Evolutionary conservation across 2,888 invertebrate species (phyloP).

Genomic region (Cryptocephalus moraei): DNA sequence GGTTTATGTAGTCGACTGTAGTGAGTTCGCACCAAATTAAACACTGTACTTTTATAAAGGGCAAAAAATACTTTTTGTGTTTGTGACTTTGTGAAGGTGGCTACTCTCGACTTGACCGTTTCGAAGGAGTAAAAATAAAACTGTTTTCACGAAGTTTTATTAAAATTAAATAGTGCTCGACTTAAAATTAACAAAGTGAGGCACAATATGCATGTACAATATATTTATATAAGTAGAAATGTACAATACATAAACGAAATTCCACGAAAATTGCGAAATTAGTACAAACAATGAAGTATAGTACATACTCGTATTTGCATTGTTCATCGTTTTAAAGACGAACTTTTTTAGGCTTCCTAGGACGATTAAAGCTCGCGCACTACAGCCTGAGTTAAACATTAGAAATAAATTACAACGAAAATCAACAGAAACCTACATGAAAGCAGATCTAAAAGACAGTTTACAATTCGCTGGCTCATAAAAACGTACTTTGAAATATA

Average conservation of each 20-base stretch:
- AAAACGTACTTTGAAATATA: conserved; percentile 1
- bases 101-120: too few relatives aligned
- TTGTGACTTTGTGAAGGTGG: too few relatives aligned
- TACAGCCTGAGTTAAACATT: background rate
- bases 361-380: conserved; percentile 18
- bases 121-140: too few relatives aligned
- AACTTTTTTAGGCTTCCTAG: conserved; percentile 12
- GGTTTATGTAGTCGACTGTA: too few relatives aligned
- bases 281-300: conserved; percentile 8
- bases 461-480: conserved; percentile 2
- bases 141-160: conserved; percentile 15
- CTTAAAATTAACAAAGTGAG: conserved; percentile 31
- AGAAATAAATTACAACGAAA: conserved; percentile 3
- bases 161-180: conserved; percentile 31
- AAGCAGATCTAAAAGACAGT: conserved; percentile 7
- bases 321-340: conserved; percentile 2
- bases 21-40: too few relatives aligned
- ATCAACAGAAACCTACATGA: conserved; percentile 6
- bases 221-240: conserved; percentile 22
- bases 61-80: too few relatives aligned
- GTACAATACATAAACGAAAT: conserved; percentile 9
- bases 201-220: conserved; percentile 29
- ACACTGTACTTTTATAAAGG: too few relatives aligned
- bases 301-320: conserved; percentile 5
- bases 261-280: conserved; percentile 9